Evolutionary conservation across 64 coral and sea anemone genomes (phyloP).

Genomic region (Dendrophyllia cribrosa): DNA sequence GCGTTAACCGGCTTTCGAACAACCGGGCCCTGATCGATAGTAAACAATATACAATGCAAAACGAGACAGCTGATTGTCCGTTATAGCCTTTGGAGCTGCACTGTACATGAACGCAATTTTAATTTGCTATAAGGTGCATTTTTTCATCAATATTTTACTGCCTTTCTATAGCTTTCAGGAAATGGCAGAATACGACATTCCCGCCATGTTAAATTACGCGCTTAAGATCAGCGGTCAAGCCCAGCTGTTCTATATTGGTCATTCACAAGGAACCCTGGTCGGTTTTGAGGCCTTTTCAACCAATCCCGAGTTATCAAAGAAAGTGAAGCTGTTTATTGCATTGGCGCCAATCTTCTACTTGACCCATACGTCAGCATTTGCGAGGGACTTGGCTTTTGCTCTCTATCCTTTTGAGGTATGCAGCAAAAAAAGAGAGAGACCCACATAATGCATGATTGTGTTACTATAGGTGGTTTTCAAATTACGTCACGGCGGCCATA

Average conservation of each 20-base stretch:
- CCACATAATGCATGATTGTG: too few species aligned
- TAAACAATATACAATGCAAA: too few species aligned
- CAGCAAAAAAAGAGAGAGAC: not conserved
- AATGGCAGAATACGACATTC: slow-evolving; percentile 63
- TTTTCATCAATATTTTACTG: not conserved
- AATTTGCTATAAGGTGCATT: too few species aligned
- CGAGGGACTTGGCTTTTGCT: slow-evolving; percentile 52
- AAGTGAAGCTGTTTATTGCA: slow-evolving; percentile 82
- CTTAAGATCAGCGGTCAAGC: slow-evolving; percentile 68
- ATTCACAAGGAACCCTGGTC: slow-evolving; percentile 85
- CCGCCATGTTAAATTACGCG: slow-evolving; percentile 81
- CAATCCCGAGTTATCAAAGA: slow-evolving; percentile 66
- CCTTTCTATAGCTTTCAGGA: slow-evolving; percentile 17
- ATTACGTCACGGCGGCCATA: too few species aligned
- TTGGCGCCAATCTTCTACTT: slow-evolving; percentile 82
- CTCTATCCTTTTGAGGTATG: slow-evolving; percentile 63
- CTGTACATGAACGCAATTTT: too few species aligned
- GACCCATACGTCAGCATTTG: slow-evolving; percentile 41
- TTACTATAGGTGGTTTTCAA: too few species aligned
- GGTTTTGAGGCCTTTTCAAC: slow-evolving; percentile 69
- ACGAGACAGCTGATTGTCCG: too few species aligned
- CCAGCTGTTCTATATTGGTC: slow-evolving; percentile 79
- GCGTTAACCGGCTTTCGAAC: too few species aligned
- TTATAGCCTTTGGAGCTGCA: too few species aligned
- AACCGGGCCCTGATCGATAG: too few species aligned